Base-by-base conservation (phyloP, 2,797 vertebrate genomes). In the Aviceda cuculoides region DNA sequence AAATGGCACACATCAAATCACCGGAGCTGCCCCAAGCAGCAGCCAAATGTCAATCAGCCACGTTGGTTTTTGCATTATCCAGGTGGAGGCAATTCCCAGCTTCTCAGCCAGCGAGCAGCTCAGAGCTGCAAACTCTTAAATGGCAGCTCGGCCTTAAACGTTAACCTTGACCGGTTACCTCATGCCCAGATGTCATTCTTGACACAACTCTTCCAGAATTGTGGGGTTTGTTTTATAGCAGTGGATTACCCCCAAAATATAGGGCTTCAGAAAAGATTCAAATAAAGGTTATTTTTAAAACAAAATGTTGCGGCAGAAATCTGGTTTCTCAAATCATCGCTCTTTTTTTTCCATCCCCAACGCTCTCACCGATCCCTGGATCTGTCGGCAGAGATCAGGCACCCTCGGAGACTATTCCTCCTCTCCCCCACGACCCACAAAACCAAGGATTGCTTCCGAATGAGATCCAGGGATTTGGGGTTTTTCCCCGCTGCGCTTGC, bases 401-500 rank as follows among this genome's bases (percentile, higher is more conserved):
- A 13, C 20, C 10, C 21, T 14, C 3, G 15, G 68, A 61, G 39
- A 29, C n/a, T 21, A 7, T 15, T 55, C 52, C 35, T 40, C 18
- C 74, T 56, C 62, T 61, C 22, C 63, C 16, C 42, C 16, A 1
- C 31, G 6, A 5, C 67, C 82, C 75, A 17, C 25, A 42, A 47
- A 80, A 29, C 2, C 86, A 15, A 37, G 13, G 35, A 33, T 3
- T 8, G 46, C 25, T 83, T 16, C 17, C 5, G 9, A 63, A 39
- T 0, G 0, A 72, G 13, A 59, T 0, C 12, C 24, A 22, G 22
- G 26, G 29, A 44, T 49, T 1, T 25, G 20, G 55, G 28, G 5
- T 2, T 62, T 19, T 39, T 9, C n/a, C 67, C 3, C 4, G 0
- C 44, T 13, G n/a, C 0, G 0, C 37, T 7, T 26, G n/a, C 52